Percentiles rank a stretch among this genome's conserved stretches.
Evolutionary conservation across 2,113 vertebrate species (phyloP).

Genomic region (Orientallactaga bullata): DNA sequence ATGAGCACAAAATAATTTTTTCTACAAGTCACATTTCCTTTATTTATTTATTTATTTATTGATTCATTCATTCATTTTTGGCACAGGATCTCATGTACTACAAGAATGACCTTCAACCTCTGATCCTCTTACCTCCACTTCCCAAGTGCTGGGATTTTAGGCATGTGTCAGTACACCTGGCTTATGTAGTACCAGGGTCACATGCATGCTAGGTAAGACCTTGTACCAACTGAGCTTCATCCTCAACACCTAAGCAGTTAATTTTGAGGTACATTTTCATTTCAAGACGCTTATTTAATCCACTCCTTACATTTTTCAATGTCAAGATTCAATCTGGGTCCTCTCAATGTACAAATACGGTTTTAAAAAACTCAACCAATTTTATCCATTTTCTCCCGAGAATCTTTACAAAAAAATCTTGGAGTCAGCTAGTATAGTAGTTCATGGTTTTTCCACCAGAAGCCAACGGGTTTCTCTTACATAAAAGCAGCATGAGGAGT

Average conservation of each 20-base stretch:
- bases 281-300: constrained; percentile 49
- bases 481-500: background rate
- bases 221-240: background rate
- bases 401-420: background rate
- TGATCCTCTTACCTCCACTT: background rate
- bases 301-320: constrained; percentile 11
- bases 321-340: constrained; percentile 25
- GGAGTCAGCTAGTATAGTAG: background rate
- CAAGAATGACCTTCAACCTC: background rate
- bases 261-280: constrained; percentile 13
- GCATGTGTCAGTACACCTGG: background rate
- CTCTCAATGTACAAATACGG: constrained; percentile 12
- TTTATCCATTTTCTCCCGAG: constrained; percentile 24
- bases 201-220: background rate
- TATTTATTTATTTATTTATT: no score
- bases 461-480: background rate
- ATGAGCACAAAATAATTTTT: background rate
- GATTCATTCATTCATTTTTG: background rate
- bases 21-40: background rate
- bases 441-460: background rate
- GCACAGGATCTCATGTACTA: background rate
- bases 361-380: background rate
- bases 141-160: background rate
- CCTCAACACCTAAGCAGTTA: background rate
- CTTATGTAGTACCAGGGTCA: background rate